phyloP scores from a whole-genome alignment of 1,140 invertebrate species.

The Drosophila parabipectinata region DNA sequence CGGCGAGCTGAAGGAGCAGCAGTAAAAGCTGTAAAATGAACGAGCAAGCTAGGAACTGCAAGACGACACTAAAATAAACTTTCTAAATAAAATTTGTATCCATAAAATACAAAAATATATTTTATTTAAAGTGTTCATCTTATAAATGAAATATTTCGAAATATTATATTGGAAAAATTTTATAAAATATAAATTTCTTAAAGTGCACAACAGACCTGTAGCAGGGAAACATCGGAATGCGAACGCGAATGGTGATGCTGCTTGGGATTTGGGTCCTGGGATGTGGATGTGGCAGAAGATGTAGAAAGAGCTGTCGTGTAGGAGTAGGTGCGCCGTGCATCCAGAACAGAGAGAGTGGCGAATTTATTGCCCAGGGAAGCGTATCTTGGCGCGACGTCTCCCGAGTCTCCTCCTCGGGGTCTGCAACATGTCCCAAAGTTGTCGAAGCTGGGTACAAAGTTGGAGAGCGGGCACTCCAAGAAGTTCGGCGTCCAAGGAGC shows the following conservation, averaged over 20 bases:
- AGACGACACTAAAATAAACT: slow-evolving; percentile 7
- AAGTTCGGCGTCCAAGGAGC: slow-evolving; percentile 48
- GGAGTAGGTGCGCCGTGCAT: slow-evolving; percentile 30
- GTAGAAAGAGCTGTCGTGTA: slow-evolving; percentile 12
- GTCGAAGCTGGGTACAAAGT: slow-evolving; percentile 63
- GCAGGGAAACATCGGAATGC: slow-evolving; percentile 25
- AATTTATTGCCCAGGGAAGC: slow-evolving; percentile 81
- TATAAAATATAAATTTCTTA: neutral
- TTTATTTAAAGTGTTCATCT: too few species aligned
- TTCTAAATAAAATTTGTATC: neutral
- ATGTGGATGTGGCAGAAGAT: slow-evolving; percentile 9
- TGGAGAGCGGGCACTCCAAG: slow-evolving; percentile 45
- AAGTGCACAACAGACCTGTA: neutral
- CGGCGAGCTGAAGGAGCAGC: slow-evolving; percentile 34
- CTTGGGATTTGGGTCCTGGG: slow-evolving; percentile 8
- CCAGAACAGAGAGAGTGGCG: slow-evolving; percentile 39
- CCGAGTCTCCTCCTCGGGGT: slow-evolving; percentile 36
- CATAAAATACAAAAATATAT: neutral
- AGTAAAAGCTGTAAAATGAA: slow-evolving; percentile 38
- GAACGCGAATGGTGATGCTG: slow-evolving; percentile 18
- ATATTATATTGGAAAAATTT: neutral
- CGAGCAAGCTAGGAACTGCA: slow-evolving; percentile 14
- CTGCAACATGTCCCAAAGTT: slow-evolving; percentile 81
- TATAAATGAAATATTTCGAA: neutral
- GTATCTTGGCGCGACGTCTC: slow-evolving; percentile 63